These are phyloP conservation scores for Eubasilissa splendida DNA, from an alignment of 2,888 invertebrate genomes.

Conservation along the genomic window DNA sequence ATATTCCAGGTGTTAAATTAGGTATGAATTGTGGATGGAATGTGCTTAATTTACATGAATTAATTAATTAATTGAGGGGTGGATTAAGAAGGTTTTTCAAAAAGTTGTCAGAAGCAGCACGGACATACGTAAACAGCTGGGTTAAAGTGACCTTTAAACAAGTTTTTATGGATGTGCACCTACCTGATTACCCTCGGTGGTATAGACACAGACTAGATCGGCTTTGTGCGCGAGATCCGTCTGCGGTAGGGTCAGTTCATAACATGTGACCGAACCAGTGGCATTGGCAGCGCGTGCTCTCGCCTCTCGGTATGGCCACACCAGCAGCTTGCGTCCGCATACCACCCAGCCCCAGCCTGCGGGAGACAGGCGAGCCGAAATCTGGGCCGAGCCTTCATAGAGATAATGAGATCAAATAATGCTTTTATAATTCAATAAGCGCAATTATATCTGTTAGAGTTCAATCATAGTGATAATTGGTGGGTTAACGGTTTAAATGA, in stretches of 20 bases:
- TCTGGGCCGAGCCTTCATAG: conserved; percentile 69
- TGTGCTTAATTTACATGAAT: too few species aligned
- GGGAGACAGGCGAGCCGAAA: conserved; percentile 77
- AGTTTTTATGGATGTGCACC: background rate
- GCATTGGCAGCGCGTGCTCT: conserved; percentile 63
- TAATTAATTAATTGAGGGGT: too few species aligned
- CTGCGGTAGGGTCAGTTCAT: conserved; percentile 90
- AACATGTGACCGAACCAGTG: conserved; percentile 75
- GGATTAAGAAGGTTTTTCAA: too few species aligned
- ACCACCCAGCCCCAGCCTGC: conserved; percentile 91
- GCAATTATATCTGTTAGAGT: too few species aligned
- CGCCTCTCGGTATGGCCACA: conserved; percentile 84
- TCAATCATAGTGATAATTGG: too few species aligned
- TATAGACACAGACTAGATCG: conserved; percentile 84
- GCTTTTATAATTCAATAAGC: too few species aligned
- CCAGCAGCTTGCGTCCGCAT: conserved; percentile 85
- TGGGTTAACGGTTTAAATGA: background rate
- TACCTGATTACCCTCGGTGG: conserved; percentile 72
- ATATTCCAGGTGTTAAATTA: too few species aligned
- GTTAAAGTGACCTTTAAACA: too few species aligned
- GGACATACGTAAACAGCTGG: too few species aligned
- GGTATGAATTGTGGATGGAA: too few species aligned
- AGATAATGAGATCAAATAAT: too few species aligned
- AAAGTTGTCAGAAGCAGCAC: too few species aligned
- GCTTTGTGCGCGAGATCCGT: conserved; percentile 94